Evolutionary conservation across 2,888 invertebrate species (phyloP).

Genomic region (Pollenia amentaria): DNA sequence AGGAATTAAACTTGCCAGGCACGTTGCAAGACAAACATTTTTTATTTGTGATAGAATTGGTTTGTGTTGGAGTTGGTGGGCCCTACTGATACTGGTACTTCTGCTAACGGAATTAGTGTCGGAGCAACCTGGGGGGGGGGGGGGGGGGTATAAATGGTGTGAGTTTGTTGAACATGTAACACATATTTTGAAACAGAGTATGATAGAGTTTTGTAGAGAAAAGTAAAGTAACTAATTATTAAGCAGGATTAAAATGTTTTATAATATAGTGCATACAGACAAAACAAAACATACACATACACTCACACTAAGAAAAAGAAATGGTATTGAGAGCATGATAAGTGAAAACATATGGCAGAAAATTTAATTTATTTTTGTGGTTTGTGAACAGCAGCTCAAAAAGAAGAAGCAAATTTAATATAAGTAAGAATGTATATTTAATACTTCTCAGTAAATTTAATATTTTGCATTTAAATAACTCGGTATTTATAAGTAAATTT

Average conservation of each 20-base stretch:
- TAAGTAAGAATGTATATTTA: slow-evolving; percentile 11
- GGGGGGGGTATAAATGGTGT: no score
- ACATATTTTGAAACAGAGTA: neutral
- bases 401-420: neutral
- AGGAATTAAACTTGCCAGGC: slow-evolving; percentile 70
- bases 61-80: neutral
- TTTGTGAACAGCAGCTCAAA: slow-evolving; percentile 44
- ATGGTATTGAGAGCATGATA: slow-evolving; percentile 67
- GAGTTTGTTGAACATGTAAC: neutral
- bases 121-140: neutral
- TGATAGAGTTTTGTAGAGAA: slow-evolving; percentile 38
- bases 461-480: slow-evolving; percentile 22
- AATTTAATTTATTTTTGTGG: slow-evolving; percentile 68
- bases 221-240: slow-evolving; percentile 73
- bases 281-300: neutral
- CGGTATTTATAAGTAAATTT: slow-evolving; percentile 13
- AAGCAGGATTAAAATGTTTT: slow-evolving; percentile 73
- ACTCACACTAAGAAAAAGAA: slow-evolving; percentile 21
- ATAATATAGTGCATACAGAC: slow-evolving; percentile 64
- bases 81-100: neutral
- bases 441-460: no score
- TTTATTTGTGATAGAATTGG: slow-evolving; percentile 34
- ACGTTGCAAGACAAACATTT: slow-evolving; percentile 69
- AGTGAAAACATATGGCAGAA: slow-evolving; percentile 73
- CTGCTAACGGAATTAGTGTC: neutral